Evolutionary conservation across 2,888 invertebrate genomes (phyloP), one percentile per base, ranked within the genome.

Genomic region (Macrophya annulata): DNA sequence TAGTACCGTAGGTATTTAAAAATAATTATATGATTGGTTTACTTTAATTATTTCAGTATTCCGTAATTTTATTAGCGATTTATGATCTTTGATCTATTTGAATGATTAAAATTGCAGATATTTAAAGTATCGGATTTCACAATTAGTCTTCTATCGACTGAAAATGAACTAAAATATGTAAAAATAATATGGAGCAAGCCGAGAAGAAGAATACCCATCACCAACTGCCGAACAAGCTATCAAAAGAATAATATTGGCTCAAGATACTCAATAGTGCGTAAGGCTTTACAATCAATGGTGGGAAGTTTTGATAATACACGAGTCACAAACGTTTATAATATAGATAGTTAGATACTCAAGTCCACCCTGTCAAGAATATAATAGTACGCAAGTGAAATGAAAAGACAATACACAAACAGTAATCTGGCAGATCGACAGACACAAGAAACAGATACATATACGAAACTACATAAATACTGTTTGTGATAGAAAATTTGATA

Each of bases 381-480:
- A 45, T 45, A 10, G 25, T 21, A 25, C 9, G 12, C 10, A 21
- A 21, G 15, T 45, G 21, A 77, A 77, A 77, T 25, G 4, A 77
- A 17, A 77, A 10, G 51, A 77, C 17, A 31, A 37, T 15, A 77
- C 77, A 55, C 37, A 9, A 15, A 55, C 21, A 77, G 9, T 51
- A 37, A 77, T 51, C 37, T 37, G 55, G 31, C 31, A 55, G 31
- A 43, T 55, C 31, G 51, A 55, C 77, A 77, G 51, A 51, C 77
- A 77, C 55, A 77, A 77, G 77, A 77, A 77, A 77, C 55, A 77
- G 77, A 77, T 77, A 31, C 77, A 77, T 37, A 17, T n/a, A n/a
- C 4, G n/a, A 77, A 15, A 77, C n/a, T 37, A 77, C 31, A 77
- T n/a, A 1, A 31, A 77, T 21, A 48, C 37, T 37, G 37, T n/a